A percentile compares a stretch with the other conserved stretches of the same genome.
Conservation (phyloP, 2,113 vertebrate species). For the Martes martes region DNA sequence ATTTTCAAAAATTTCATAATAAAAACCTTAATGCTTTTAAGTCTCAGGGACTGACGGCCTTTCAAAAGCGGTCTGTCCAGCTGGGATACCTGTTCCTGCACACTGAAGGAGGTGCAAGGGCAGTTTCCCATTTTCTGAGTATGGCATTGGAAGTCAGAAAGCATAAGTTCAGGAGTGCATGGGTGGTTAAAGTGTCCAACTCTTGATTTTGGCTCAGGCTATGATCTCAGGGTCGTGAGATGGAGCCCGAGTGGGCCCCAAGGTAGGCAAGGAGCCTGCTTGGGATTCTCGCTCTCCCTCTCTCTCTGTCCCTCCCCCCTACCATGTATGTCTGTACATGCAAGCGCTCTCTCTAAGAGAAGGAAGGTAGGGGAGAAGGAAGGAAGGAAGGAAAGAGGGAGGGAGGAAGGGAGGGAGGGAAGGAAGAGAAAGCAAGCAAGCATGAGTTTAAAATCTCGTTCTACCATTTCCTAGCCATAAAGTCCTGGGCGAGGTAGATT, state of each 20-base stretch:
- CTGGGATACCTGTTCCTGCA: neutral
- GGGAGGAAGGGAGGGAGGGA: no score
- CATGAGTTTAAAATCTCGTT: neutral
- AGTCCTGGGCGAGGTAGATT: neutral
- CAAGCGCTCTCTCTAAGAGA: neutral
- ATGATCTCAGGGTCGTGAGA: neutral
- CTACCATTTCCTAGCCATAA: neutral
- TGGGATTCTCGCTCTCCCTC: neutral
- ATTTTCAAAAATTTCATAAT: slow-evolving; percentile 2
- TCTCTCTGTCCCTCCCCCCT: neutral
- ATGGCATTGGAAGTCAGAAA: neutral
- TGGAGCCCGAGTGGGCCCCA: neutral
- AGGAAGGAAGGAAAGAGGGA: no score
- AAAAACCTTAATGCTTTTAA: slow-evolving; percentile 19
- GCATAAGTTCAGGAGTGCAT: neutral
- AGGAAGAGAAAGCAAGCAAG: neutral
- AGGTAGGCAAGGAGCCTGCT: neutral
- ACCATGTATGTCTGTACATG: no score
- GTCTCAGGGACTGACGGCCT: neutral
- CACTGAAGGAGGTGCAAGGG: neutral
- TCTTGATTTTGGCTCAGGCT: neutral
- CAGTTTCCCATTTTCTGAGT: neutral
- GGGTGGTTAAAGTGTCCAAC: neutral
- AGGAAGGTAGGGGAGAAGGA: no score
- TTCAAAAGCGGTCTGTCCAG: neutral